A percentile compares a stretch with the other conserved stretches of the same genome.
Evolutionary conservation across 2,113 vertebrate genomes (phyloP).

Genomic region (Oreochromis spilurus): DNA sequence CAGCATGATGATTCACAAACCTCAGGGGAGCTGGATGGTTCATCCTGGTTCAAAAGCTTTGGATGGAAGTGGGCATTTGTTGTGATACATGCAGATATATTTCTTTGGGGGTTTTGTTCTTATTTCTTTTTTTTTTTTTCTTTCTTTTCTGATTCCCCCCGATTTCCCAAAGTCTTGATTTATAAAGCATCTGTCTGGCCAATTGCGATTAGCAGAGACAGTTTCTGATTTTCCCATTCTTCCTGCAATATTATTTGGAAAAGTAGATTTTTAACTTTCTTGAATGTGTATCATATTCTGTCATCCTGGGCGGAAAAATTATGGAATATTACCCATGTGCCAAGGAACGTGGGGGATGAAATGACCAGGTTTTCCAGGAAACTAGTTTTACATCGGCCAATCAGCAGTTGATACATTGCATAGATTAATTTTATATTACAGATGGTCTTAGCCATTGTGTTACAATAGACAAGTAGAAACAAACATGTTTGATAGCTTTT

Average conservation of each 20-base stretch:
- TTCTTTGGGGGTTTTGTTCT: neutral
- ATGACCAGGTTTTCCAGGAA: neutral
- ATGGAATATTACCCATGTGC: neutral
- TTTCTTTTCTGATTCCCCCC: neutral
- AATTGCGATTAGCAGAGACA: neutral
- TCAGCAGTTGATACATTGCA: neutral
- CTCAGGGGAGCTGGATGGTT: constrained; percentile 10
- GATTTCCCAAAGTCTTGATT: neutral
- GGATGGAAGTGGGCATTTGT: neutral
- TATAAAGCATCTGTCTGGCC: neutral
- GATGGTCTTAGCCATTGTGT: neutral
- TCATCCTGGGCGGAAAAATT: neutral
- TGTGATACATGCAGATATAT: neutral
- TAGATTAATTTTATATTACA: neutral
- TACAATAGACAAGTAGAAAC: neutral
- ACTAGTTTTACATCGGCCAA: neutral
- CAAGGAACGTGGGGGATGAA: neutral
- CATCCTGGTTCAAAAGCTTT: neutral
- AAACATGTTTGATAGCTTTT: neutral
- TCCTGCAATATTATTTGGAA: neutral
- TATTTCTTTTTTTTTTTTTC: neutral
- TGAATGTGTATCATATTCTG: neutral
- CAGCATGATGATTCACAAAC: constrained; percentile 34
- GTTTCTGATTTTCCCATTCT: neutral
- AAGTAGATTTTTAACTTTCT: neutral